A percentile compares a stretch with the other conserved stretches of the same genome.
Conservation (phyloP, 2,797 vertebrate genomes). For the Ibycter americanus region DNA sequence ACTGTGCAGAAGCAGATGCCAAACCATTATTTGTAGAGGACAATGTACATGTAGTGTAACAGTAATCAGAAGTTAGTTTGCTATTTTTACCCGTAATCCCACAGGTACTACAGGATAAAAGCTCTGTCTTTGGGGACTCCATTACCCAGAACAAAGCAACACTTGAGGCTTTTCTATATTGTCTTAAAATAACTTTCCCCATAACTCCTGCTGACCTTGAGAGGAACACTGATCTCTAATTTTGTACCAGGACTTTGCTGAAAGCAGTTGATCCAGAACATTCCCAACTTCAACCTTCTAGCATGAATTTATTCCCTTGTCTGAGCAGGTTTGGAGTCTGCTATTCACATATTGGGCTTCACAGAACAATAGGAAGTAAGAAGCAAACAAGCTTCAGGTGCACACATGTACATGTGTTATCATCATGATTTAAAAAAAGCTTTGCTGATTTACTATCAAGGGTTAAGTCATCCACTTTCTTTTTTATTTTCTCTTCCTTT, state of each 20-base stretch:
- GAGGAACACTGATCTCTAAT: neutral
- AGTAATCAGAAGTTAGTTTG: neutral
- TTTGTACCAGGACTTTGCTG: neutral
- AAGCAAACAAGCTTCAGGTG: neutral
- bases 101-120: neutral
- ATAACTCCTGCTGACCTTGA: neutral
- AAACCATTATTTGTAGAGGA: neutral
- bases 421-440: neutral
- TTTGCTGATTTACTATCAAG: neutral
- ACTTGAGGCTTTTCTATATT: neutral
- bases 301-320: neutral
- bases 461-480: neutral
- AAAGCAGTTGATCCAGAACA: neutral
- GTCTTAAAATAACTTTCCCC: neutral
- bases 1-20: neutral
- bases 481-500: neutral
- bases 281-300: neutral
- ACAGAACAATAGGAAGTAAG: neutral
- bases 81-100: neutral
- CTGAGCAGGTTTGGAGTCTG: neutral
- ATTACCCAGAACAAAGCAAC: neutral
- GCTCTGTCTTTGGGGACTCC: neutral
- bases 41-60: neutral
- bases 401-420: accelerated
- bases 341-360: neutral